phyloP scores from a whole-genome alignment of 2,797 vertebrate genomes.

The Ceryle rudis region DNA sequence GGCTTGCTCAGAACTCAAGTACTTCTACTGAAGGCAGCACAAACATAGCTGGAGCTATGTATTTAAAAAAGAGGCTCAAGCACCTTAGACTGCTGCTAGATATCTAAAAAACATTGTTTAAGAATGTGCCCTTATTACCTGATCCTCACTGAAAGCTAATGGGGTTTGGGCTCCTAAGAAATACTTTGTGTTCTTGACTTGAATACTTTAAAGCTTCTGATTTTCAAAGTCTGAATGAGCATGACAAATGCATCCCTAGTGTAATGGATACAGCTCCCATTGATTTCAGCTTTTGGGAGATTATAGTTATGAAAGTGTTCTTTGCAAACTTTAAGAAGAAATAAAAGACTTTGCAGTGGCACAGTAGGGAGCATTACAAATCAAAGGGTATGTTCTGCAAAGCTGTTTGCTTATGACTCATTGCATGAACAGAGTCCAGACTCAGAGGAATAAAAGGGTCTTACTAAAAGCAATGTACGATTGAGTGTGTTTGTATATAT shows the following conservation, averaged over 20 bases:
- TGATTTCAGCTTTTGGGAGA: neutral
- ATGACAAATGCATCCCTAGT: neutral
- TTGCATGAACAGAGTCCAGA: conserved; percentile 58
- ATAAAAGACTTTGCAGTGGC: conserved; percentile 43
- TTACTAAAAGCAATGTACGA: conserved; percentile 58
- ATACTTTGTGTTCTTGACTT: neutral
- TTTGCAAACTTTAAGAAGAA: conserved; percentile 31
- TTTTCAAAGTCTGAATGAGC: neutral
- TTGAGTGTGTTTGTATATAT: conserved; percentile 28
- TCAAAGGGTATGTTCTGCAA: conserved; percentile 59
- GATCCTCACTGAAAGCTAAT: neutral
- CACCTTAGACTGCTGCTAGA: neutral
- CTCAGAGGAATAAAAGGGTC: conserved; percentile 58
- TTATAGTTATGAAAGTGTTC: conserved; percentile 29
- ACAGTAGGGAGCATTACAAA: conserved; percentile 60
- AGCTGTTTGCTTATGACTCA: conserved; percentile 70
- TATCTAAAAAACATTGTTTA: neutral
- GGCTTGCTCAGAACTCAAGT: neutral
- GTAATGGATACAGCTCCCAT: neutral
- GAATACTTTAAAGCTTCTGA: neutral
- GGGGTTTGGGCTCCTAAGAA: neutral
- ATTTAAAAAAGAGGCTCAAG: neutral
- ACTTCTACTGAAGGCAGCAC: neutral
- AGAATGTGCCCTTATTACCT: neutral
- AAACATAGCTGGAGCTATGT: neutral